These are phyloP conservation scores for Drosophila busckii DNA, from an alignment of 1,140 invertebrate genomes.

Conservation along the genomic window DNA sequence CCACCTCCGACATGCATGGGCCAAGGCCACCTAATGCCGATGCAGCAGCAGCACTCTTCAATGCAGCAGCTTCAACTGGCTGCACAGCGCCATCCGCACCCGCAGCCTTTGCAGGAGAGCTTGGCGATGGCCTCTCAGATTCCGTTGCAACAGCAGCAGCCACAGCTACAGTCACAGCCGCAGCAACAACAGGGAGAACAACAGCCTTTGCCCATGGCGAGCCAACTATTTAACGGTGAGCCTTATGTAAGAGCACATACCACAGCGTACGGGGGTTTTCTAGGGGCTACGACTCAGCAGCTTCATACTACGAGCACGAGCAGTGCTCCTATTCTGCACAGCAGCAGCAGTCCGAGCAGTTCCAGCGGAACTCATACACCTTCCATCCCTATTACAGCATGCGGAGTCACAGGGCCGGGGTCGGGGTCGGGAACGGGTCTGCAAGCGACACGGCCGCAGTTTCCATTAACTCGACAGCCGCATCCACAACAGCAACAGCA, in stretches of 20 bases:
- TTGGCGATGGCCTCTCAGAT: constrained; percentile 26
- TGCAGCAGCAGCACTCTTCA: constrained; percentile 42
- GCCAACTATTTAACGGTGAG: constrained; percentile 77
- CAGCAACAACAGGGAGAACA: constrained; percentile 36
- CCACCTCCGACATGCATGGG: constrained; percentile 84
- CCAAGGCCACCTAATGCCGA: constrained; percentile 77
- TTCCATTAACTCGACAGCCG: constrained; percentile 27
- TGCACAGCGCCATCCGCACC: constrained; percentile 16
- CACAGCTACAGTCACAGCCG: constrained; percentile 21
- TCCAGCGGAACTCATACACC: constrained; percentile 58
- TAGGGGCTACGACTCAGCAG: constrained; percentile 78
- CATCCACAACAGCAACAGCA: constrained; percentile 38
- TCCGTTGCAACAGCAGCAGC: constrained; percentile 12
- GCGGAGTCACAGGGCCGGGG: constrained; percentile 22
- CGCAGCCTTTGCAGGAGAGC: constrained; percentile 29
- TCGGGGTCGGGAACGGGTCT: constrained; percentile 1
- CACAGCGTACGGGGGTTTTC: constrained; percentile 80
- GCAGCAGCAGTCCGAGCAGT: constrained; percentile 40
- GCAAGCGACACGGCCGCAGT: constrained; percentile 8
- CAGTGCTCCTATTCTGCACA: constrained; percentile 73
- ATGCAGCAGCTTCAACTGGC: constrained; percentile 28
- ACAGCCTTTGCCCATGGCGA: constrained; percentile 40
- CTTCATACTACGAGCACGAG: constrained; percentile 70
- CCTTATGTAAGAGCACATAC: constrained; percentile 79
- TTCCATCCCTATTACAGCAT: constrained; percentile 73